These are phyloP conservation scores for Tautogolabrus adspersus DNA, from an alignment of 2,113 vertebrate species.

Conservation along the genomic window DNA sequence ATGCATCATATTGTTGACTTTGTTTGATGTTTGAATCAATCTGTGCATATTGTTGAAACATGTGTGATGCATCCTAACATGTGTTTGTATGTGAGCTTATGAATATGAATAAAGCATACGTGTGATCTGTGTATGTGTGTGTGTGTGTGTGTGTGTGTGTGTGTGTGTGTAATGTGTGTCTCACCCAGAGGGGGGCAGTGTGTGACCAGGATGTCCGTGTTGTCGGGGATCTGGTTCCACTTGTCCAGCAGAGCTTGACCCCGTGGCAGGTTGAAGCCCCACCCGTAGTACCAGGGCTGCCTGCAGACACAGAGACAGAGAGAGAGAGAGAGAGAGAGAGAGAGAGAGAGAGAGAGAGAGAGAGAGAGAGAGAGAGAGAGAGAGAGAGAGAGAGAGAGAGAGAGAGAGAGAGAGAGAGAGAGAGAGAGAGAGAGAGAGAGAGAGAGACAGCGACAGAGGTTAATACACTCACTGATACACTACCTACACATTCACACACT, in stretches of 20 bases:
- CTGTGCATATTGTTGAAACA: neutral
- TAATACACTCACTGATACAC: neutral
- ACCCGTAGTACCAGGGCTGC: constrained; percentile 99
- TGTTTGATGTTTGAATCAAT: too few species aligned
- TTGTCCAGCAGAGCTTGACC: constrained; percentile 97
- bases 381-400: neutral
- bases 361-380: neutral
- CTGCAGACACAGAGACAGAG: constrained; percentile 71
- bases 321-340: neutral
- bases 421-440: neutral
- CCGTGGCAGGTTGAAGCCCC: constrained; percentile 96
- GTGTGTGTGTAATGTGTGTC: constrained; percentile 58
- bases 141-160: constrained; percentile 22
- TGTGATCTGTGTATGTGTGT: neutral
- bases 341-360: neutral
- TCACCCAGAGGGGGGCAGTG: constrained; percentile 97
- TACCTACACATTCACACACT: too few species aligned
- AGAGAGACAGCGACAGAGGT: neutral
- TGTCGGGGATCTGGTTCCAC: constrained; percentile 97
- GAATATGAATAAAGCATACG: neutral
- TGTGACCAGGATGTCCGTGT: constrained; percentile 94
- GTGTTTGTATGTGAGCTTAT: neutral
- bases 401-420: neutral
- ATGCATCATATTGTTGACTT: too few species aligned
- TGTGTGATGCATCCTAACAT: neutral